Evolutionary conservation across 2,113 vertebrate species (phyloP), one percentile per base, ranked within the genome.

Genomic region (Chelonoidis abingdonii): DNA sequence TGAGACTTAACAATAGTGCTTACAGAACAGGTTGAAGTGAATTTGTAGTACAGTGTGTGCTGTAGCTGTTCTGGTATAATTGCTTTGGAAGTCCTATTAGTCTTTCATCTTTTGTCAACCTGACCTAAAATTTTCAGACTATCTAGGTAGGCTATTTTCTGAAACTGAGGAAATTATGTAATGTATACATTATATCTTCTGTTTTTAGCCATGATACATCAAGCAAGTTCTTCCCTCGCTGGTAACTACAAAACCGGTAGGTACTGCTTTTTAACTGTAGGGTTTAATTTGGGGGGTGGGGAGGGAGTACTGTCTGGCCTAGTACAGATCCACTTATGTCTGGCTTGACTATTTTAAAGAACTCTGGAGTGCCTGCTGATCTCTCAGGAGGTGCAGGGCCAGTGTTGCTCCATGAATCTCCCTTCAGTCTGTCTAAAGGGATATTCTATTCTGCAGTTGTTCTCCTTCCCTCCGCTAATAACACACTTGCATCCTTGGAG

Each of bases 191-290:
- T 6, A 0, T 11, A 0, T 0, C 52, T 22, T 1, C 85, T 80
- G 0, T 75, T 97, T 93, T 19, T 52, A 97, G 89, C 86, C 1
- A 35, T 4, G 50, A 91, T 95, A 79, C 2, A 3, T 49, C 54
- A 31, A 0, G 8, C 50, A 0, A 0, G 0, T 1, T 52, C 1
- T 29, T 80, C 2, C 2, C 7, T 79, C 2, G 10, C 2, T 8
- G 2, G 1, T 0, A 44, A 57, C 59, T 59, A 49, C 1, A 1
- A 5, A 69, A 11, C 76, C 79, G 96, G 96, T 97, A 10, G 49
- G 56, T 50, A 31, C 3, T 85, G 1, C 16, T 62, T 80, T 11
- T 81, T 3, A 76, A 83, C 50, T 38, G 1, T 0, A 0, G 24
- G 8, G 5, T 3, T 65, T 1, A 21, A 80, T 1, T 41, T 41